These are phyloP conservation scores for Gibbula magus DNA, from an alignment of 2,888 invertebrate species.

Conservation along the genomic window DNA sequence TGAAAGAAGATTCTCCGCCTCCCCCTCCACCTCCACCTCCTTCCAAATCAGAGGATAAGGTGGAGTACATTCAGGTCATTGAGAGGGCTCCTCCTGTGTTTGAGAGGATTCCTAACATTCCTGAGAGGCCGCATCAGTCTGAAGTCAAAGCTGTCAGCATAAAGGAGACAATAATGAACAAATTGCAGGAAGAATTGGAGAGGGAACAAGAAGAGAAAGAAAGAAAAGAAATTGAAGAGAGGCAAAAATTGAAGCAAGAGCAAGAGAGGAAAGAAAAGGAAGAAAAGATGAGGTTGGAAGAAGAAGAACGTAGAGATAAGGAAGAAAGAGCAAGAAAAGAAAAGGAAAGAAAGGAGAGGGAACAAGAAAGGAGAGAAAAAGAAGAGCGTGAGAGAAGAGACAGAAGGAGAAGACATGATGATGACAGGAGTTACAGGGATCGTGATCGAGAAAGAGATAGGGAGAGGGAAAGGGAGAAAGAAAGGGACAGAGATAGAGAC, in stretches of 20 bases:
- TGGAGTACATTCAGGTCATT: conserved; percentile 3
- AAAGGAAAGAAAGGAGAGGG: not conserved
- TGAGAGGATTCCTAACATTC: not conserved
- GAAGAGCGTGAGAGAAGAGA: conserved; percentile 3
- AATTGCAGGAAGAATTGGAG: conserved; percentile 12
- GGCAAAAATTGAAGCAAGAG: not conserved
- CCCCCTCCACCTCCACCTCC: not conserved
- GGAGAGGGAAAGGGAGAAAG: conserved; percentile 18
- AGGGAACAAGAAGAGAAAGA: conserved; percentile 1
- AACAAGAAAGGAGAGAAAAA: not conserved
- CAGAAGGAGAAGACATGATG: conserved; percentile 12
- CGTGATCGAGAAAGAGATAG: conserved; percentile 19
- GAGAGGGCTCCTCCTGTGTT: not conserved
- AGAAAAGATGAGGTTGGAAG: not conserved
- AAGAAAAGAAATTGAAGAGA: not conserved
- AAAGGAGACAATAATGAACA: conserved; percentile 12
- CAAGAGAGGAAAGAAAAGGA: not conserved
- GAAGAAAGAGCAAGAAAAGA: not conserved
- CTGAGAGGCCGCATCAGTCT: not conserved
- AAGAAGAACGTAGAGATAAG: not conserved
- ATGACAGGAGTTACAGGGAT: conserved; percentile 27
- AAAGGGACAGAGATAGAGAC: conserved; percentile 19
- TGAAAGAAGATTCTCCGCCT: not conserved
- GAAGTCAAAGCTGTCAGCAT: not conserved
- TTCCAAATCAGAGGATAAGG: not conserved